phyloP scores from a whole-genome alignment of 2,797 vertebrate genomes.

The Bucorvus abyssinicus region DNA sequence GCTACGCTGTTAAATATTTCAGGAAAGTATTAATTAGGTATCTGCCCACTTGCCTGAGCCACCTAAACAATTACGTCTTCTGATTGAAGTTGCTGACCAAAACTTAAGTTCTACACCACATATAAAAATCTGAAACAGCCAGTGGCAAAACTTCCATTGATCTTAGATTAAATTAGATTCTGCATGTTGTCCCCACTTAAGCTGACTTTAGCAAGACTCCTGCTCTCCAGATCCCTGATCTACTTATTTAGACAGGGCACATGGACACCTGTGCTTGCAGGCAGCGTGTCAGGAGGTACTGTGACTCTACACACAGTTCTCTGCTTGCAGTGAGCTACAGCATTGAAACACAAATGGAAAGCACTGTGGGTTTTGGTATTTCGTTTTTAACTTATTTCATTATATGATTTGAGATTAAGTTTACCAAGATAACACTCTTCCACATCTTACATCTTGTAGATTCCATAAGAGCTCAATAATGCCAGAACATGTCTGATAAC shows the following conservation, averaged over 20 bases:
- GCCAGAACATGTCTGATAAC: background rate
- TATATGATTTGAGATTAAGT: background rate
- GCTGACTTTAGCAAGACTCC: background rate
- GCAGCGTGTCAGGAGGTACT: background rate
- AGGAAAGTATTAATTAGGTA: background rate
- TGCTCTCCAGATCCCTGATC: background rate
- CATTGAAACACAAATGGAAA: background rate
- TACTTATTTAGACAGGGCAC: background rate
- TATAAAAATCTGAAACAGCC: background rate
- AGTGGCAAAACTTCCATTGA: background rate
- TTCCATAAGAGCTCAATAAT: background rate
- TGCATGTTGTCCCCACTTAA: background rate
- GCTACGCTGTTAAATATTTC: background rate
- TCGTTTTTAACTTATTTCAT: background rate
- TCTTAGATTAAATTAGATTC: background rate
- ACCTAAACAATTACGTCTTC: background rate
- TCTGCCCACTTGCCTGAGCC: background rate
- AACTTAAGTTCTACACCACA: background rate
- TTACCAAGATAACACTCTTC: background rate
- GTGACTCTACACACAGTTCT: background rate
- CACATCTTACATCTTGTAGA: background rate
- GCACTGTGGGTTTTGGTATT: background rate
- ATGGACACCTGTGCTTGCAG: background rate
- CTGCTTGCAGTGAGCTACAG: background rate
- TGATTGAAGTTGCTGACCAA: background rate